phyloP scores from a whole-genome alignment of 2,888 invertebrate genomes.

The Aphidoletes aphidimyza region DNA sequence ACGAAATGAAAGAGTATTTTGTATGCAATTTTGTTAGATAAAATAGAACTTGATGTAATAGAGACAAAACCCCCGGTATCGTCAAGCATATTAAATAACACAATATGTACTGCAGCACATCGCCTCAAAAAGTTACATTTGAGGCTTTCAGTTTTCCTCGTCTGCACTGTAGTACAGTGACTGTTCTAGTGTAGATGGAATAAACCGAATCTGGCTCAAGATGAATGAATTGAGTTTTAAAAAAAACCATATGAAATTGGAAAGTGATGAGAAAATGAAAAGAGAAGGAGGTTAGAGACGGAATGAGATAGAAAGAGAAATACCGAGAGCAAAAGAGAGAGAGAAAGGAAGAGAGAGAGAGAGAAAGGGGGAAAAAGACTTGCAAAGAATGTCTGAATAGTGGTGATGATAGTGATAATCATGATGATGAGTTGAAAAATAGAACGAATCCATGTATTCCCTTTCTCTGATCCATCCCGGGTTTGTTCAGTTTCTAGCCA shows the following conservation, averaged over 20 bases:
- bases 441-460: slow-evolving; percentile 39
- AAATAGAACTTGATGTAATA: not conserved
- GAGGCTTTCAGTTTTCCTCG: not conserved
- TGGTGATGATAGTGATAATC: slow-evolving; percentile 44
- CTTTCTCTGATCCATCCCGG: not conserved
- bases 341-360: not conserved
- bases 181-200: not conserved
- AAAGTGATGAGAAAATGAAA: slow-evolving; percentile 4
- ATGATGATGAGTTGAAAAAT: slow-evolving; percentile 51
- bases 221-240: not conserved
- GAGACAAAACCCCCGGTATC: not conserved
- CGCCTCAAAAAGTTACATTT: not conserved
- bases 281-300: not conserved
- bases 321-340: not conserved
- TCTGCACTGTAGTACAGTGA: too few relatives aligned
- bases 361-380: not conserved
- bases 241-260: slow-evolving; percentile 16
- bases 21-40: slow-evolving; percentile 13
- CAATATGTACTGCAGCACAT: slow-evolving; percentile 16
- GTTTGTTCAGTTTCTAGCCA: not conserved
- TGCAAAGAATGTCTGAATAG: slow-evolving; percentile 40
- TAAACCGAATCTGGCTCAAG: not conserved
- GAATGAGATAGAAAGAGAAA: not conserved
- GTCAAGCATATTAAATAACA: not conserved
- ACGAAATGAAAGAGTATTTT: too few relatives aligned